Conservation (phyloP, 2,888 invertebrate genomes). For the Heliconius sara region DNA sequence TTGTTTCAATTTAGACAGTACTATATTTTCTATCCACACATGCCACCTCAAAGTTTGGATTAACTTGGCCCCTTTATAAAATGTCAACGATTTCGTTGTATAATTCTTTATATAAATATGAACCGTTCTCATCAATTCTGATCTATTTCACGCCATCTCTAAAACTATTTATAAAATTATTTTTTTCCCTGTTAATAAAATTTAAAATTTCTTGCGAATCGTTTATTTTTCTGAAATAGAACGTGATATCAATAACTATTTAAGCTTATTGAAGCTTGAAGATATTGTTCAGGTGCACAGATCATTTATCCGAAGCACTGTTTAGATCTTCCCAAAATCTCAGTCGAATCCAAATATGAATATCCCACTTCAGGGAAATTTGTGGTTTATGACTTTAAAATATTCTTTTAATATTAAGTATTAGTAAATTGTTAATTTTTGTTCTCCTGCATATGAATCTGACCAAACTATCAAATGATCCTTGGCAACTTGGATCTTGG, state of each 20-base stretch:
- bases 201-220: background rate
- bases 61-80: background rate
- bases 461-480: background rate
- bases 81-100: background rate
- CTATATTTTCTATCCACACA: background rate
- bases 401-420: background rate
- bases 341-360: background rate
- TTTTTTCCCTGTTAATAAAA: background rate
- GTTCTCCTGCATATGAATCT: background rate
- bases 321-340: background rate
- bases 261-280: background rate
- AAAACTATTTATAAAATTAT: background rate
- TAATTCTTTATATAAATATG: background rate
- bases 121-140: background rate
- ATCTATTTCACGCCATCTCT: background rate
- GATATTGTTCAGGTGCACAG: background rate
- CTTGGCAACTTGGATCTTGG: background rate
- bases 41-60: background rate
- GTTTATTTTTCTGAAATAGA: background rate
- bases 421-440: background rate
- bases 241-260: background rate
- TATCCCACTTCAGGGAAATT: background rate
- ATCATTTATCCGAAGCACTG: background rate
- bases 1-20: background rate
- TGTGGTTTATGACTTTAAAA: conserved; percentile 2